A percentile compares a stretch with the other conserved stretches of the same genome.
Evolutionary conservation across 2,797 vertebrate genomes (phyloP).

Genomic region (Atherinosoma microstoma): DNA sequence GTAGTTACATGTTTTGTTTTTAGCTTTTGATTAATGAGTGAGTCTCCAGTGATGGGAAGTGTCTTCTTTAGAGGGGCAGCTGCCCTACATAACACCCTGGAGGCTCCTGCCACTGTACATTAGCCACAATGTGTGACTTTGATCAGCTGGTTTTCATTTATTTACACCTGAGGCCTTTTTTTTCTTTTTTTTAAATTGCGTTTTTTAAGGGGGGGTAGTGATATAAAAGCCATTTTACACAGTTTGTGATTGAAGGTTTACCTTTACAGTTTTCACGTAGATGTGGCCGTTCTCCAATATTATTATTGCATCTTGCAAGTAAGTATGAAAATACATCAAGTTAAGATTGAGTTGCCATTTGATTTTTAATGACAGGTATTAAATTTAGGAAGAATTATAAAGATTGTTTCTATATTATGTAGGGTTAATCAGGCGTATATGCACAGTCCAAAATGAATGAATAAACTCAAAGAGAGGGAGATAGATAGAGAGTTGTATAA

Average conservation of each 20-base stretch:
- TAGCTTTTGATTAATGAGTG: neutral
- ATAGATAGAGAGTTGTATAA: too few relatives aligned
- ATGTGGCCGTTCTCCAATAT: too few relatives aligned
- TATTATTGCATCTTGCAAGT: too few relatives aligned
- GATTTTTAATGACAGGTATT: too few relatives aligned
- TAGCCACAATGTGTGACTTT: constrained; percentile 16
- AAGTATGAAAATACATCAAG: too few relatives aligned
- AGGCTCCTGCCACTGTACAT: constrained; percentile 22
- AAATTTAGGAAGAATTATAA: too few relatives aligned
- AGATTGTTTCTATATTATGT: too few relatives aligned
- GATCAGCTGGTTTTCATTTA: constrained; percentile 19
- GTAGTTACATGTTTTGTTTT: neutral
- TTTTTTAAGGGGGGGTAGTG: neutral
- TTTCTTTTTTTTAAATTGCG: neutral
- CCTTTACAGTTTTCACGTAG: neutral
- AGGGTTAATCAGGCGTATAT: too few relatives aligned
- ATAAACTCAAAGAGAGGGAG: too few relatives aligned
- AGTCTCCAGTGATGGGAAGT: neutral
- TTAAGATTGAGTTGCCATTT: too few relatives aligned
- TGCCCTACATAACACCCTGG: constrained; percentile 18
- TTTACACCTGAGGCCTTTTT: neutral
- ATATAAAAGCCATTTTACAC: neutral
- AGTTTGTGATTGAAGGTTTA: neutral
- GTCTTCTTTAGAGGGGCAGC: constrained; percentile 26
- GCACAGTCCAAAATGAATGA: too few relatives aligned